These are phyloP conservation scores for Atrina japonica DNA, from an alignment of 2,888 invertebrate species.

Conservation along the genomic window DNA sequence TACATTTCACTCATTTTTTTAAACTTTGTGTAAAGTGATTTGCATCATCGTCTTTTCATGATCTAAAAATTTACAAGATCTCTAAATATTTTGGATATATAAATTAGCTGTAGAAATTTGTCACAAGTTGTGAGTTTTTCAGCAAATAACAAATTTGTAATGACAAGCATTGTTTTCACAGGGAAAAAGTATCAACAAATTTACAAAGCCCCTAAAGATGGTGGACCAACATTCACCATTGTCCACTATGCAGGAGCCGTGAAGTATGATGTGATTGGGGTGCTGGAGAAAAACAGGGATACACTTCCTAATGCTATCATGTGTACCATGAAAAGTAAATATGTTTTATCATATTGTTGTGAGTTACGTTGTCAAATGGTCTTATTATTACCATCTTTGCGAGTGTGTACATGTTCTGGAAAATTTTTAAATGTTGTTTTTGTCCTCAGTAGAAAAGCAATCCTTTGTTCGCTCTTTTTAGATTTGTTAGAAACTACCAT, in stretches of 20 bases:
- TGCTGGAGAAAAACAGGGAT: slow-evolving; percentile 75
- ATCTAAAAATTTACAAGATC: no score
- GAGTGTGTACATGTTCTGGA: no score
- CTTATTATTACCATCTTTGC: no score
- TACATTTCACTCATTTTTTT: no score
- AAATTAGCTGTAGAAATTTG: background rate
- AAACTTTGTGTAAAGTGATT: background rate
- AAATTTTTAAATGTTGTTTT: no score
- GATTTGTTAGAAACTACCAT: no score
- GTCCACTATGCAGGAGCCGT: slow-evolving; percentile 75
- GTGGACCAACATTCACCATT: slow-evolving; percentile 67
- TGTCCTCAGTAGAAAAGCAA: no score
- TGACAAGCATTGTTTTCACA: slow-evolving; percentile 36
- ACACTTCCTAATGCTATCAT: slow-evolving; percentile 69
- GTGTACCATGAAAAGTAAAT: slow-evolving; percentile 73
- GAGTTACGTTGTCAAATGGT: no score
- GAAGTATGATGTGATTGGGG: slow-evolving; percentile 64
- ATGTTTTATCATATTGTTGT: background rate
- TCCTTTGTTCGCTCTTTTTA: no score
- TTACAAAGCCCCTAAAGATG: slow-evolving; percentile 67
- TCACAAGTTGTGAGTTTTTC: background rate
- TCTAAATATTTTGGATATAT: background rate
- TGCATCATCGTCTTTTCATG: no score
- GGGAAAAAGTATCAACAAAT: slow-evolving; percentile 59
- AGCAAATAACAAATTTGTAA: slow-evolving; percentile 7